phyloP scores from a whole-genome alignment of 2,888 invertebrate genomes.

The Luperina nickerlii region DNA sequence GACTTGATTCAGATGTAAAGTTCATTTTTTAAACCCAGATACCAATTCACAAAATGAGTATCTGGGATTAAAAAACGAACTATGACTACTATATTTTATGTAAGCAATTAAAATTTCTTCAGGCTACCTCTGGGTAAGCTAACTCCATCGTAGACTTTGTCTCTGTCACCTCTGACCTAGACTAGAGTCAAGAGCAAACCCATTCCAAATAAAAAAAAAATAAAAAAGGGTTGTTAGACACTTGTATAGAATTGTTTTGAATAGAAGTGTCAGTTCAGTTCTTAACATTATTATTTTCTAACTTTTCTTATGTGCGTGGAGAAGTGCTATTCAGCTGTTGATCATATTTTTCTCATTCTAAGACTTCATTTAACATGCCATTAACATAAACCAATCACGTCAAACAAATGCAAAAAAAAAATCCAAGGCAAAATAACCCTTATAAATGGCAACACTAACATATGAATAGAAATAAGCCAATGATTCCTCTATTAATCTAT shows the following conservation, averaged over 20 bases:
- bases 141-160: too few relatives aligned
- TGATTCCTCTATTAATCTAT: slow-evolving; percentile 74
- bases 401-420: slow-evolving; percentile 14
- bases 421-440: slow-evolving; percentile 25
- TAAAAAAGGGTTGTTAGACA: too few relatives aligned
- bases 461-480: slow-evolving; percentile 66
- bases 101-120: neutral
- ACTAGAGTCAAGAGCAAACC: too few relatives aligned
- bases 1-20: neutral
- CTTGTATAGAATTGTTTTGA: neutral
- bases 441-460: slow-evolving; percentile 52
- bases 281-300: neutral
- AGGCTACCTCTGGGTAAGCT: too few relatives aligned
- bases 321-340: neutral
- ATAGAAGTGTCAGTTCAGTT: too few relatives aligned
- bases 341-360: neutral
- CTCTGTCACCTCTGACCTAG: too few relatives aligned
- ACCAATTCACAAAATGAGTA: too few relatives aligned
- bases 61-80: too few relatives aligned
- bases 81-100: neutral
- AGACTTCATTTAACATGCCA: neutral
- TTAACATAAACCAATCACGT: slow-evolving; percentile 13
- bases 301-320: neutral
- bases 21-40: too few relatives aligned
- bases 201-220: too few relatives aligned